Conservation (phyloP, 2,113 vertebrate genomes). For the Papio anubis region DNA sequence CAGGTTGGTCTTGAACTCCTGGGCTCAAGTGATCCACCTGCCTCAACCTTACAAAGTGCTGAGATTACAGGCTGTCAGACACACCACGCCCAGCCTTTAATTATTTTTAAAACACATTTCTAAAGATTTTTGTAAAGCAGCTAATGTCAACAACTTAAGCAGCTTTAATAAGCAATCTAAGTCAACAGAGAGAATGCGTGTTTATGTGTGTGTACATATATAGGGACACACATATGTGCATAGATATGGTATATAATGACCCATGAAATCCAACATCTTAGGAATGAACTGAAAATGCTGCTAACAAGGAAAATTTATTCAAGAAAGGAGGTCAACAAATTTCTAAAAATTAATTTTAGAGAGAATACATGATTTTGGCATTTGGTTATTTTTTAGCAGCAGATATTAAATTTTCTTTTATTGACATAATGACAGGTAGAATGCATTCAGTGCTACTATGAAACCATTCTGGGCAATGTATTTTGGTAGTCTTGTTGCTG, state of each 20-base stretch:
- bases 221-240: not conserved
- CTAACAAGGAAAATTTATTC: conserved; percentile 53
- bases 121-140: conserved; percentile 65
- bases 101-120: conserved; percentile 42
- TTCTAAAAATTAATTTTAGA: conserved; percentile 49
- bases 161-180: conserved; percentile 68
- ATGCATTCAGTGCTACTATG: not conserved
- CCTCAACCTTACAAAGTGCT: no score
- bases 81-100: not conserved
- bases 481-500: not conserved
- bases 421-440: not conserved
- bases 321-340: conserved; percentile 38
- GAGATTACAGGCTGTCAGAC: no score
- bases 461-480: not conserved
- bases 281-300: conserved; percentile 27
- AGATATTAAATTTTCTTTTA: not conserved
- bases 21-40: no score
- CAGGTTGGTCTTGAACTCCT: no score
- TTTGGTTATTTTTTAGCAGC: not conserved
- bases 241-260: conserved; percentile 44
- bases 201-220: conserved; percentile 9
- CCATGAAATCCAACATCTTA: conserved; percentile 73
- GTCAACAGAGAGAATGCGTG: not conserved
- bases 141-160: conserved; percentile 67
- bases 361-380: not conserved